phyloP scores from a whole-genome alignment of 92 coral and sea anemone species.

The Plumapathes pennacea region DNA sequence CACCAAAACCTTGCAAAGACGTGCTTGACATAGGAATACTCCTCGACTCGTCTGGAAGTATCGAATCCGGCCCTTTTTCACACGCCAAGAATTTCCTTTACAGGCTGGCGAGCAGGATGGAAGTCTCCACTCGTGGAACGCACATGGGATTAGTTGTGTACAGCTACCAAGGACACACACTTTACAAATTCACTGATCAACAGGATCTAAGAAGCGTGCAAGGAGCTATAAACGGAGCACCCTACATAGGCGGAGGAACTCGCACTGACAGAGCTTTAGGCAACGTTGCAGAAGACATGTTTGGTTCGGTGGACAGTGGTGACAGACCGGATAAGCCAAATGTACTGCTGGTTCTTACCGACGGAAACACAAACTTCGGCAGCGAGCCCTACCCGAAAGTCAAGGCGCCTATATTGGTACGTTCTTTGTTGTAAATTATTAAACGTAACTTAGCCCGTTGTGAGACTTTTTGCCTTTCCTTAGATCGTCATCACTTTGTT shows the following conservation, averaged over 20 bases:
- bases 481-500: not conserved
- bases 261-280: too few relatives aligned
- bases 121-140: too few relatives aligned
- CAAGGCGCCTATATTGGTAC: not conserved
- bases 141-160: too few relatives aligned
- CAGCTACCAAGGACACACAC: too few relatives aligned
- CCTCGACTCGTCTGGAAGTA: constrained; percentile 14
- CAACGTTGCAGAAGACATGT: too few relatives aligned
- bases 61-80: not conserved
- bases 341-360: constrained; percentile 28
- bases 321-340: constrained; percentile 39
- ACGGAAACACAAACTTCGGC: constrained; percentile 33
- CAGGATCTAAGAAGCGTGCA: too few relatives aligned
- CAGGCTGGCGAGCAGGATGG: too few relatives aligned
- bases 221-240: too few relatives aligned
- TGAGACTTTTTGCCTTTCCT: not conserved
- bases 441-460: too few relatives aligned
- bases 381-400: constrained; percentile 14
- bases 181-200: too few relatives aligned
- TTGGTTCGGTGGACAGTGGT: constrained; percentile 14
- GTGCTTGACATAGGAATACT: constrained; percentile 10
- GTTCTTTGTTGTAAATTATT: too few relatives aligned
- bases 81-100: not conserved
- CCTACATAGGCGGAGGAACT: too few relatives aligned
- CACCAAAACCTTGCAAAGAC: constrained; percentile 6